These are phyloP conservation scores for Rhinogobio ventralis DNA, from an alignment of 2,797 vertebrate genomes.

Conservation along the genomic window DNA sequence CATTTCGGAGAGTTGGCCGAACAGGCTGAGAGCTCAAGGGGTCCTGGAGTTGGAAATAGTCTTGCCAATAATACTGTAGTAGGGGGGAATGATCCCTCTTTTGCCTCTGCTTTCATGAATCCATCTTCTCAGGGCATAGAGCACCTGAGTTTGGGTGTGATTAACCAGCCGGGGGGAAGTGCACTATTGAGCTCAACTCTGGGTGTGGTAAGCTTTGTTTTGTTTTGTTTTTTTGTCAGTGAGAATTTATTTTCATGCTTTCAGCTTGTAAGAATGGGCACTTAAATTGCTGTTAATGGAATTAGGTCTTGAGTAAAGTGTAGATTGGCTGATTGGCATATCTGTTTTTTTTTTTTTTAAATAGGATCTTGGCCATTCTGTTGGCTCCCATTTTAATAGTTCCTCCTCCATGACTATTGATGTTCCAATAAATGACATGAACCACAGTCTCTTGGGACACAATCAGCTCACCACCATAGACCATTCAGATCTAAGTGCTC, in stretches of 20 bases:
- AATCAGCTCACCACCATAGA: slow-evolving; percentile 92
- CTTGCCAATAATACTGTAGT: slow-evolving; percentile 69
- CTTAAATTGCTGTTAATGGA: not conserved
- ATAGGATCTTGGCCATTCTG: slow-evolving; percentile 88
- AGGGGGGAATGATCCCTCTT: slow-evolving; percentile 79
- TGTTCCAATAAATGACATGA: slow-evolving; percentile 87
- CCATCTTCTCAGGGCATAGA: slow-evolving; percentile 76
- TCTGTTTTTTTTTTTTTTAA: not conserved
- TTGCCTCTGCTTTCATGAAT: slow-evolving; percentile 78
- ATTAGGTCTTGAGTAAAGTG: not conserved
- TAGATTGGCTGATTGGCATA: not conserved
- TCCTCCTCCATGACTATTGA: slow-evolving; percentile 91
- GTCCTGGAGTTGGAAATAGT: slow-evolving; percentile 57
- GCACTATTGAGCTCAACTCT: slow-evolving; percentile 75
- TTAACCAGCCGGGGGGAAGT: slow-evolving; percentile 75
- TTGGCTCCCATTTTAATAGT: slow-evolving; percentile 88
- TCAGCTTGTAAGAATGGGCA: not conserved
- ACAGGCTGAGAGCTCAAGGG: slow-evolving; percentile 74
- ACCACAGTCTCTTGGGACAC: slow-evolving; percentile 84
- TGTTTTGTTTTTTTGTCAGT: not conserved
- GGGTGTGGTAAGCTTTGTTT: slow-evolving; percentile 76
- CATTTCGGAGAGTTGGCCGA: slow-evolving; percentile 89
- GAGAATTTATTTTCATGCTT: not conserved
- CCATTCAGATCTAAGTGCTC: slow-evolving; percentile 90
- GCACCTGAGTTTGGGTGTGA: slow-evolving; percentile 75